These are phyloP conservation scores for Drosophila prolongata DNA, from an alignment of 2,888 invertebrate genomes.

Conservation along the genomic window DNA sequence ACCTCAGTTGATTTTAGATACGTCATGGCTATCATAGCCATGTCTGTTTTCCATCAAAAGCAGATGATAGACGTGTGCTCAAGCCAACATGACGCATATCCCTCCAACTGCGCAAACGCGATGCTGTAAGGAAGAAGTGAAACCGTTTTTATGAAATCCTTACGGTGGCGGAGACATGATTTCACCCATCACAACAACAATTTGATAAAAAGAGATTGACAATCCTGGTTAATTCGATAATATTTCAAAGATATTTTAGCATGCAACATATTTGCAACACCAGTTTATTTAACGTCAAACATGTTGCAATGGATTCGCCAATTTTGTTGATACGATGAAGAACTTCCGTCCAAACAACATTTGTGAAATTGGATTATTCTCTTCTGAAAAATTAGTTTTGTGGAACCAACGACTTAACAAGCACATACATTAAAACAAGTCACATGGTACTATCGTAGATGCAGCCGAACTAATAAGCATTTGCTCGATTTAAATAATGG, in stretches of 20 bases:
- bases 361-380: too few relatives aligned
- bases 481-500: too few relatives aligned
- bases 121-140: conserved; percentile 6
- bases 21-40: conserved; percentile 24
- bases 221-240: not conserved
- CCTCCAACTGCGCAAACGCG: conserved; percentile 62
- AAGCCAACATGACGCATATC: conserved; percentile 54
- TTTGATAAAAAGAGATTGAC: too few relatives aligned
- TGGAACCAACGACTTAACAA: too few relatives aligned
- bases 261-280: not conserved
- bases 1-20: conserved; percentile 21
- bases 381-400: too few relatives aligned
- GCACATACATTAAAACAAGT: too few relatives aligned
- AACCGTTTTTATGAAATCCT: conserved; percentile 9
- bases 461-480: too few relatives aligned
- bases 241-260: conserved; percentile 2
- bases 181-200: too few relatives aligned
- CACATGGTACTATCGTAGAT: too few relatives aligned
- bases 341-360: too few relatives aligned
- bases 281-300: not conserved
- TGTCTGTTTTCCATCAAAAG: not conserved
- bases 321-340: not conserved
- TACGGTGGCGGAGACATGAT: too few relatives aligned
- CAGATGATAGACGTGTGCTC: conserved; percentile 3
- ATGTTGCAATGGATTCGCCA: not conserved